These are phyloP conservation scores for Sebastes glaucus DNA, from an alignment of 2,797 vertebrate genomes.

Conservation along the genomic window DNA sequence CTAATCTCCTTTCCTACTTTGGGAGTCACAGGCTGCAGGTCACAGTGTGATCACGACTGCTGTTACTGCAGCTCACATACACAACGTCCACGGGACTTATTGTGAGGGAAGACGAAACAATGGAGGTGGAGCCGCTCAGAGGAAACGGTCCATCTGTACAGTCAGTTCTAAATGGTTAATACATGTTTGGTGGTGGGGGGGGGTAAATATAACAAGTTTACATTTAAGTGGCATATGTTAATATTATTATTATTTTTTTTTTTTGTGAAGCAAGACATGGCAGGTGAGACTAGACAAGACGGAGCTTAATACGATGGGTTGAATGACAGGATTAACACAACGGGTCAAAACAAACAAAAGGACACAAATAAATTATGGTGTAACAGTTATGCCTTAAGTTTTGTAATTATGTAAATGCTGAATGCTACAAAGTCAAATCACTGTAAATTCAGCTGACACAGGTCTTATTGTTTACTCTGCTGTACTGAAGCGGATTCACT, in stretches of 20 bases:
- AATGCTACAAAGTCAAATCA: background rate
- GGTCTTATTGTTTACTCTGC: background rate
- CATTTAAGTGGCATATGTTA: background rate
- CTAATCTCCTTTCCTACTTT: conserved; percentile 75
- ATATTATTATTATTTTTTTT: background rate
- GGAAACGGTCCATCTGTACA: background rate
- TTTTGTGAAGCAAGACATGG: background rate
- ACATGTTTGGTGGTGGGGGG: too few species aligned
- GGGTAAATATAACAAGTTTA: background rate
- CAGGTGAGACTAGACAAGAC: background rate
- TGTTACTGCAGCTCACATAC: background rate
- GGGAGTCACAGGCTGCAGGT: conserved; percentile 41
- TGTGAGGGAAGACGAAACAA: background rate
- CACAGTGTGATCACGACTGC: background rate
- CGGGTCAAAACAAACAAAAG: too few species aligned
- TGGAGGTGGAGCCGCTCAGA: too few species aligned
- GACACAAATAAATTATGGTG: too few species aligned
- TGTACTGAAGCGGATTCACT: background rate
- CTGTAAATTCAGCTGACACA: background rate
- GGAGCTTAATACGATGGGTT: background rate
- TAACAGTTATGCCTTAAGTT: background rate
- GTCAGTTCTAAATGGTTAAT: background rate
- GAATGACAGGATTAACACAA: background rate
- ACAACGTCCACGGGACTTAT: too few species aligned
- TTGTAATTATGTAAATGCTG: background rate